A percentile compares a stretch with the other conserved stretches of the same genome.
Conservation (phyloP, 2,797 vertebrate genomes). For the Microctenopoma stevenorrisi region DNA sequence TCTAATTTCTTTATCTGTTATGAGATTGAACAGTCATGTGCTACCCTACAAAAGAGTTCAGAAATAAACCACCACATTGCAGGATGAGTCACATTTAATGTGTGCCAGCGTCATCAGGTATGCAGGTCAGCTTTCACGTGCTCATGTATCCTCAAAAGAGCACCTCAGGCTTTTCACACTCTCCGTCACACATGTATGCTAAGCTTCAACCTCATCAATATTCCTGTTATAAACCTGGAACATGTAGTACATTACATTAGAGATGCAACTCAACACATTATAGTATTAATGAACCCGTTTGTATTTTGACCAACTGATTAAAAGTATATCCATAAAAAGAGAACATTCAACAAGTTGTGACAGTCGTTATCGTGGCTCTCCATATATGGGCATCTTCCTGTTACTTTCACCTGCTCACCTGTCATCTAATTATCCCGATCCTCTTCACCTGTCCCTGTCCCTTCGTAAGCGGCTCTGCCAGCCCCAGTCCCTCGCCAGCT, state of each 20-base stretch:
- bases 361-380: too few species aligned
- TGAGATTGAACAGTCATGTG: constrained; percentile 68
- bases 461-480: too few species aligned
- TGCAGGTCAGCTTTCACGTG: constrained; percentile 46
- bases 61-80: constrained; percentile 59
- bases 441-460: too few species aligned
- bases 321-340: too few species aligned
- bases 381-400: too few species aligned
- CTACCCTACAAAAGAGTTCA: constrained; percentile 77
- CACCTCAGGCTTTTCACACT: constrained; percentile 25
- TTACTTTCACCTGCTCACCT: too few species aligned
- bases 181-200: constrained; percentile 17
- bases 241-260: not conserved
- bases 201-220: constrained; percentile 8
- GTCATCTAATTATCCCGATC: too few species aligned
- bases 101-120: constrained; percentile 50
- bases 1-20: constrained; percentile 42
- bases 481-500: too few species aligned
- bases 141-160: constrained; percentile 26
- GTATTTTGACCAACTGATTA: too few species aligned
- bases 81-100: constrained; percentile 39
- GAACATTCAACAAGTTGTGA: too few species aligned
- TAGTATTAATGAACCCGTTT: not conserved
- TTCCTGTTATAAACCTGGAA: not conserved
- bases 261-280: not conserved